These are phyloP conservation scores for Eilema griseolum DNA, from an alignment of 2,888 invertebrate species.

Conservation along the genomic window DNA sequence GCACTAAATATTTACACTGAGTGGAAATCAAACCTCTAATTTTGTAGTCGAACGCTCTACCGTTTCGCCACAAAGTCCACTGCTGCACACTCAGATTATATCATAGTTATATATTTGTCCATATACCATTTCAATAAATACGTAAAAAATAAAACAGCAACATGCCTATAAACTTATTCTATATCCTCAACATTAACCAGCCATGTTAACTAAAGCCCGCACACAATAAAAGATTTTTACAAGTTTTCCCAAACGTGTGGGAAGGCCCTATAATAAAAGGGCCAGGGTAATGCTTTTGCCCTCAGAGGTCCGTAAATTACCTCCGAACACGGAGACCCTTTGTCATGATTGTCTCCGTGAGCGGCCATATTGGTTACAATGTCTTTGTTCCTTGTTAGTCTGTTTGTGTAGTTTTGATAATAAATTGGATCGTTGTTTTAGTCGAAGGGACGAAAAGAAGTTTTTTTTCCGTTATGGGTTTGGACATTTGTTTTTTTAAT, in stretches of 20 bases:
- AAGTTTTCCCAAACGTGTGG: conserved; percentile 55
- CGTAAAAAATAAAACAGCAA: not conserved
- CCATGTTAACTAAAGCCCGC: conserved; percentile 24
- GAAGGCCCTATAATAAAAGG: conserved; percentile 52
- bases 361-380: conserved; percentile 47
- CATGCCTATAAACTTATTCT: not conserved
- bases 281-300: conserved; percentile 50
- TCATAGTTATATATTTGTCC: not conserved
- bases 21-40: too few relatives aligned
- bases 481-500: not conserved
- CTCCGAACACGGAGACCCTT: conserved; percentile 53
- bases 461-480: not conserved
- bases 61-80: too few relatives aligned
- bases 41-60: too few relatives aligned
- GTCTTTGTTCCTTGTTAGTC: conserved; percentile 41
- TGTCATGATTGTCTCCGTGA: conserved; percentile 60
- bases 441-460: conserved; percentile 3
- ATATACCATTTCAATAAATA: conserved; percentile 1
- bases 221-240: conserved; percentile 64
- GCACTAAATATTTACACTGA: too few relatives aligned
- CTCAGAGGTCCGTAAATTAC: conserved; percentile 63
- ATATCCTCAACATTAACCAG: not conserved
- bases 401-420: conserved; percentile 42
- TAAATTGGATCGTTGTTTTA: conserved; percentile 31
- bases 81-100: too few relatives aligned